Conservation (phyloP, 2,113 vertebrate species). For the Ailurus styani region DNA sequence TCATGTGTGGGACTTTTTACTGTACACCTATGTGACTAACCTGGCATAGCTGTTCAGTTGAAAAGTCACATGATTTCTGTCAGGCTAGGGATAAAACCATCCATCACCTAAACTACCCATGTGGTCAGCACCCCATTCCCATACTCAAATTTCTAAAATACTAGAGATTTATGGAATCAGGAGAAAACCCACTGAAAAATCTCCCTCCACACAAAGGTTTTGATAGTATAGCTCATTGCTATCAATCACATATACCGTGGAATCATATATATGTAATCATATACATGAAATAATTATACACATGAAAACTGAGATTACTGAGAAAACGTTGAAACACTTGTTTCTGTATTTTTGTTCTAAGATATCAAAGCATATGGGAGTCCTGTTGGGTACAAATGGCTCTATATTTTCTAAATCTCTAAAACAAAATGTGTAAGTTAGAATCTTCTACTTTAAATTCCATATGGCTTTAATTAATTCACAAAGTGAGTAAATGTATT, state of each 20-base stretch:
- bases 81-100: neutral
- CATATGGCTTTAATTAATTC: constrained; percentile 69
- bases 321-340: constrained; percentile 15
- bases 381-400: constrained; percentile 34
- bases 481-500: constrained; percentile 61
- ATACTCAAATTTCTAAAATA: neutral
- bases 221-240: neutral
- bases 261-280: neutral
- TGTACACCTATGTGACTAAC: neutral
- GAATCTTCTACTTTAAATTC: constrained; percentile 55
- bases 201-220: neutral
- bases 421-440: constrained; percentile 53
- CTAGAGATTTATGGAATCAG: neutral
- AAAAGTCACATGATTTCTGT: neutral
- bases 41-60: neutral
- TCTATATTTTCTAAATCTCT: constrained; percentile 48
- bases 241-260: neutral
- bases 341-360: constrained; percentile 41
- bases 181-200: neutral
- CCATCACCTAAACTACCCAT: neutral
- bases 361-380: constrained; percentile 34
- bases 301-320: neutral
- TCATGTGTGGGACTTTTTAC: neutral
- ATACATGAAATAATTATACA: neutral
- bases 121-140: neutral